These are phyloP conservation scores for Amazona vittata DNA, from an alignment of 2,113 vertebrate species.

Conservation along the genomic window DNA sequence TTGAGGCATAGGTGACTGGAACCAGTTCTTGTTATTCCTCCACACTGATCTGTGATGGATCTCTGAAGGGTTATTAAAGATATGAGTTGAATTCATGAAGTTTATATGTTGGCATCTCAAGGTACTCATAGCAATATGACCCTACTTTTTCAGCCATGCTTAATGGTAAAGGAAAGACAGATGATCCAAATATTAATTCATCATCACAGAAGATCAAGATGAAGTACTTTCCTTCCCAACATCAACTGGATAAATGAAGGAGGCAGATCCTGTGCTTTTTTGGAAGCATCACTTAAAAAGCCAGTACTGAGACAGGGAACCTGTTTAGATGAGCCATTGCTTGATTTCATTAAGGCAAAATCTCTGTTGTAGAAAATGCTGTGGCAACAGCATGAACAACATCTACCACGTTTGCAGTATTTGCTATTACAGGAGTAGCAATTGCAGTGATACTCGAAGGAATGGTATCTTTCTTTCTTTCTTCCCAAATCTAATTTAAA, in stretches of 20 bases:
- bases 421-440: slow-evolving; percentile 12
- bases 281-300: neutral
- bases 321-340: neutral
- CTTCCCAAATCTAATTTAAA: slow-evolving; percentile 39
- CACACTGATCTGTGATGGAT: neutral
- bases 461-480: slow-evolving; percentile 24
- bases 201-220: neutral
- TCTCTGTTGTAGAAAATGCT: neutral
- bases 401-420: neutral
- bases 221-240: neutral
- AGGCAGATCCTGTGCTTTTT: neutral
- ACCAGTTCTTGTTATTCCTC: neutral
- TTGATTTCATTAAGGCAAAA: slow-evolving; percentile 30
- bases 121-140: neutral
- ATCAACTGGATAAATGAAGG: neutral
- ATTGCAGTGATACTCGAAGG: slow-evolving; percentile 14
- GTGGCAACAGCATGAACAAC: slow-evolving; percentile 18
- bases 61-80: neutral
- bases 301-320: neutral
- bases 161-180: neutral
- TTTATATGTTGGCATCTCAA: neutral
- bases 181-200: neutral
- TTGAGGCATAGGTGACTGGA: neutral
- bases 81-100: neutral
- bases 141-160: neutral